A percentile compares a stretch with the other conserved stretches of the same genome.
These are phyloP conservation scores for Altica lythri DNA, from an alignment of 2,888 invertebrate genomes.

Conservation along the genomic window DNA sequence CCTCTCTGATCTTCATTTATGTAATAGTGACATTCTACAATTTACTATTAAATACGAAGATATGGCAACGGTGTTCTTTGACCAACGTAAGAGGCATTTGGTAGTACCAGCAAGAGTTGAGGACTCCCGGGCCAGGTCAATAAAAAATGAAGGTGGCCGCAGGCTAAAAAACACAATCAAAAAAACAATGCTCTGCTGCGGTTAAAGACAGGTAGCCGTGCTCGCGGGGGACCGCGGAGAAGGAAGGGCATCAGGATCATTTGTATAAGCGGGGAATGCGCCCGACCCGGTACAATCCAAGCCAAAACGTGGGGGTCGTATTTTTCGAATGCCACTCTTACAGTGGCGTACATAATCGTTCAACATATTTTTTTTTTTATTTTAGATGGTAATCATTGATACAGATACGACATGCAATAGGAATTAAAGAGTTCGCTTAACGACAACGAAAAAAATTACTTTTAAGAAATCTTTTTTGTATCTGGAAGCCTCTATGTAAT, in stretches of 20 bases:
- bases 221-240: slow-evolving; percentile 46
- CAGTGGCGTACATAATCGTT: slow-evolving; percentile 34
- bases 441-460: neutral
- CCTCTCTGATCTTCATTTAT: too few species aligned
- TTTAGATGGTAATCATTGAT: too few species aligned
- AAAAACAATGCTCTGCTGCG: slow-evolving; percentile 56
- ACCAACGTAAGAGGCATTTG: slow-evolving; percentile 37
- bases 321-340: slow-evolving; percentile 38
- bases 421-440: too few species aligned
- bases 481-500: too few species aligned
- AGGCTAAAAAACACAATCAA: slow-evolving; percentile 51
- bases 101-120: slow-evolving; percentile 40
- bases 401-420: too few species aligned
- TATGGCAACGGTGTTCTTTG: slow-evolving; percentile 23
- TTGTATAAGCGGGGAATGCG: slow-evolving; percentile 60
- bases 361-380: too few species aligned
- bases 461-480: neutral
- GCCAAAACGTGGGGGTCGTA: slow-evolving; percentile 49
- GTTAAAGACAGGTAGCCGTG: slow-evolving; percentile 57
- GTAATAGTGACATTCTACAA: too few species aligned
- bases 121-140: slow-evolving; percentile 45
- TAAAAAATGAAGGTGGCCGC: slow-evolving; percentile 53
- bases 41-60: too few species aligned
- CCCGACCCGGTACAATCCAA: slow-evolving; percentile 57
- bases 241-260: slow-evolving; percentile 57